Base-by-base conservation (phyloP, 2,113 vertebrate genomes). In the Rhinolophus ferrumequinum region DNA sequence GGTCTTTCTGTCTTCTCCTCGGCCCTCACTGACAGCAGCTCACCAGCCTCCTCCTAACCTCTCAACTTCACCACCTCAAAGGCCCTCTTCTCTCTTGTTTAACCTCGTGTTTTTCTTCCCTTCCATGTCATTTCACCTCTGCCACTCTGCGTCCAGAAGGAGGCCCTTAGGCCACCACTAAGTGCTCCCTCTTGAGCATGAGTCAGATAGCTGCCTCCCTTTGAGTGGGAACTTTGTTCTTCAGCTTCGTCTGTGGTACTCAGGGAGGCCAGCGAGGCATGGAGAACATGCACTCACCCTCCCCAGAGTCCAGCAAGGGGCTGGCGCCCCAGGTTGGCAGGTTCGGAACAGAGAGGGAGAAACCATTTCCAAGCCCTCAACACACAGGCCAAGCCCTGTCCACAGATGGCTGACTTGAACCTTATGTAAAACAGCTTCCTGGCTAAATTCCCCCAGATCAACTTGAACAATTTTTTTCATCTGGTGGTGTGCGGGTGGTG, bases 241-340 rank as follows among this genome's bases (percentile, higher is more conserved):
- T 35, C 66, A 30, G 30, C 41, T 76, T 92, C 26, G 1, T 77
- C 83, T 75, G 62, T 35, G 66, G 67, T 24, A 19, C 64, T 28
- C 50, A 80, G 88, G 26, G 44, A 88, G 24, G 70, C 44, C 18
- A 19, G 8, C 0, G 0, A 86, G 24, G 76, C 41, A 1, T 6
- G 11, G 44, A 2, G 0, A 52, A 52, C 30, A 24, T 1, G 30
- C 2, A n/a, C 12, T 1, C 30, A 8, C 35, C 30, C 60, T 82
- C 47, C 64, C 62, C 22, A 12, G 47, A 69, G 69, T 24, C 33
- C 50, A 28, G 79, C 16, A 22, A n/a, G 30, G 50, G 33, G 16
- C 41, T 76, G 26, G 3, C 44, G 75, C 9, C 26, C 19, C 13
- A 50, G 22, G 11, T 73, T 41, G 58, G 41, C 67, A 72, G 16